phyloP scores from a whole-genome alignment of 2,113 vertebrate genomes.

The Seriola quinqueradiata region DNA sequence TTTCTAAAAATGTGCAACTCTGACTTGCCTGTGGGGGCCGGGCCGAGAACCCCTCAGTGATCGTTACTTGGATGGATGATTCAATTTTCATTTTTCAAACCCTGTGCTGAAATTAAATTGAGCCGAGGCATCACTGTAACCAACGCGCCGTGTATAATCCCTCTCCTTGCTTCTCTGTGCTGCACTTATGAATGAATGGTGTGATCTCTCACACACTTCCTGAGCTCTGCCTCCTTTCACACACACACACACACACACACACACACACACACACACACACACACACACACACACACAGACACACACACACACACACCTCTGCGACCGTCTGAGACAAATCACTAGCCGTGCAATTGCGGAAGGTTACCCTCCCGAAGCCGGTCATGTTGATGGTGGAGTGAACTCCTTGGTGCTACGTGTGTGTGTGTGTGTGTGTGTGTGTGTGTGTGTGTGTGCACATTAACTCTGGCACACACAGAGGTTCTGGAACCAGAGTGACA shows the following conservation, averaged over 20 bases:
- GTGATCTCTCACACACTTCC: slow-evolving; percentile 24
- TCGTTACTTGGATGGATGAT: slow-evolving; percentile 14
- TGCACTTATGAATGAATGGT: slow-evolving; percentile 62
- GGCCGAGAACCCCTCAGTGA: neutral
- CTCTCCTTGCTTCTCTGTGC: slow-evolving; percentile 11
- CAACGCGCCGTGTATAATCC: slow-evolving; percentile 1
- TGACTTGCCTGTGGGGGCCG: neutral
- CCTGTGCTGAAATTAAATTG: slow-evolving; percentile 4
- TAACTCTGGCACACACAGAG: slow-evolving; percentile 58
- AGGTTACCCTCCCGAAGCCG: slow-evolving; percentile 53
- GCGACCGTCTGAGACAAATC: slow-evolving; percentile 38
- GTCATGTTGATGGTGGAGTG: slow-evolving; percentile 40
- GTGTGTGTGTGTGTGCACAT: slow-evolving; percentile 14
- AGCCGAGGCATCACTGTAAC: slow-evolving; percentile 23
- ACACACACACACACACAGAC: too few species aligned
- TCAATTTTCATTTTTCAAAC: slow-evolving; percentile 15
- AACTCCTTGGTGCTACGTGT: slow-evolving; percentile 14
- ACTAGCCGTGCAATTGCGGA: slow-evolving; percentile 7
- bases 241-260: neutral
- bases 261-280: too few species aligned
- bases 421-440: slow-evolving; percentile 11
- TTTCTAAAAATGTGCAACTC: neutral
- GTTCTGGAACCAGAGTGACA: slow-evolving; percentile 71
- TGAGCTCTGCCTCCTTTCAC: slow-evolving; percentile 16
- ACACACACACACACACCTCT: slow-evolving; percentile 1